Conservation (phyloP, 2,113 vertebrate species). For the Pseudonaja textilis region DNA sequence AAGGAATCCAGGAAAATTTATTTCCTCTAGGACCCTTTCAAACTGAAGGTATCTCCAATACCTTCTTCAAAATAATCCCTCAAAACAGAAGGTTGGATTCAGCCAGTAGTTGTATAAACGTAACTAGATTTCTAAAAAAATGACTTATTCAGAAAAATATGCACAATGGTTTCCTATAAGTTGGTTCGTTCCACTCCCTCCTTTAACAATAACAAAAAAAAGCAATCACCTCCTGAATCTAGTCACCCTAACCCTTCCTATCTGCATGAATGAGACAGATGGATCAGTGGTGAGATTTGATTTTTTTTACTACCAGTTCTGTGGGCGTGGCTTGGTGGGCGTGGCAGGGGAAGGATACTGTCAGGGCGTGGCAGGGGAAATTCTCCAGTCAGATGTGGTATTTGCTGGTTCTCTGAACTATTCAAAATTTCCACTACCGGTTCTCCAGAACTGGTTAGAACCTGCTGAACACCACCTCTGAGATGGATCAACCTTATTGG, state of each 20-base stretch:
- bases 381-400: no score
- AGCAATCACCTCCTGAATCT: neutral
- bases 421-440: no score
- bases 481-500: neutral
- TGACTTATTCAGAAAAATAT: neutral
- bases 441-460: no score
- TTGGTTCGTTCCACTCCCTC: neutral
- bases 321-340: no score
- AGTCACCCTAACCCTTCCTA: neutral
- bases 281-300: neutral
- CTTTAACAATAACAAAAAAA: neutral
- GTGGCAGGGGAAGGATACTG: no score
- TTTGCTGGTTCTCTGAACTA: no score
- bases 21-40: neutral
- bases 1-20: neutral
- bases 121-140: neutral
- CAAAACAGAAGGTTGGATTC: neutral
- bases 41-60: neutral
- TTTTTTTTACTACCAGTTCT: no score
- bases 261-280: neutral
- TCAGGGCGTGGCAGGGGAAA: no score
- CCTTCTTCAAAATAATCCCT: neutral
- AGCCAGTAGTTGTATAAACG: neutral
- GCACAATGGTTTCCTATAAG: neutral
- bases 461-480: no score